phyloP scores from a whole-genome alignment of 2,888 invertebrate species.

The Parnassius glacialis region DNA sequence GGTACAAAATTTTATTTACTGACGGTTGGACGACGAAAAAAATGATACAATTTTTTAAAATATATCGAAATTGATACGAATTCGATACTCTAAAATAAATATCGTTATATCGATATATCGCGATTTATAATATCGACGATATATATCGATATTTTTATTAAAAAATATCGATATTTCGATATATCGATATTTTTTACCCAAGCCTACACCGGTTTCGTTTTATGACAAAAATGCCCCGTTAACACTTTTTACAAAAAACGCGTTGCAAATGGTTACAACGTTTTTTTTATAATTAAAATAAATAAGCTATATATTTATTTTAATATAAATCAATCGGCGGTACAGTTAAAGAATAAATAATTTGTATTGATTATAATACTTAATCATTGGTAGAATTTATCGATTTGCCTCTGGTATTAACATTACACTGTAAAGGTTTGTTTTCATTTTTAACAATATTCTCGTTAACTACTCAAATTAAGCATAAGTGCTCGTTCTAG shows the following conservation, averaged over 20 bases:
- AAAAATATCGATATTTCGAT: too few relatives aligned
- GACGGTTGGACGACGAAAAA: too few relatives aligned
- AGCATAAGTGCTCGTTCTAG: too few relatives aligned
- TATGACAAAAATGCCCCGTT: not conserved
- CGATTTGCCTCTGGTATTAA: slow-evolving; percentile 21
- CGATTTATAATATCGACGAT: too few relatives aligned
- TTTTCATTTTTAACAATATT: not conserved
- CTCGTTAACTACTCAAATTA: too few relatives aligned
- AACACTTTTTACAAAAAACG: not conserved
- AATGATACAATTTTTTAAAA: too few relatives aligned
- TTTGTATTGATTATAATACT: slow-evolving; percentile 20
- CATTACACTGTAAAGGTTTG: slow-evolving; percentile 6
- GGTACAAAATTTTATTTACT: too few relatives aligned
- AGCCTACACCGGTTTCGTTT: slow-evolving; percentile 14
- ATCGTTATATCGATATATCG: too few relatives aligned
- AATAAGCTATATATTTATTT: slow-evolving; percentile 1
- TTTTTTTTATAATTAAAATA: slow-evolving; percentile 5
- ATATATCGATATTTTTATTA: too few relatives aligned
- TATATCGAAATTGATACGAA: too few relatives aligned
- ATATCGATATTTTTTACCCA: too few relatives aligned
- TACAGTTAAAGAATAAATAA: slow-evolving; percentile 20
- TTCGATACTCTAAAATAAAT: too few relatives aligned
- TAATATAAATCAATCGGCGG: slow-evolving; percentile 8
- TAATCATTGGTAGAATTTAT: slow-evolving; percentile 16
- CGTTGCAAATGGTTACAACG: not conserved